Evolutionary conservation across 2,797 vertebrate species (phyloP), one percentile per base, ranked within the genome.

Genomic region (Hoplostethus mediterraneus): DNA sequence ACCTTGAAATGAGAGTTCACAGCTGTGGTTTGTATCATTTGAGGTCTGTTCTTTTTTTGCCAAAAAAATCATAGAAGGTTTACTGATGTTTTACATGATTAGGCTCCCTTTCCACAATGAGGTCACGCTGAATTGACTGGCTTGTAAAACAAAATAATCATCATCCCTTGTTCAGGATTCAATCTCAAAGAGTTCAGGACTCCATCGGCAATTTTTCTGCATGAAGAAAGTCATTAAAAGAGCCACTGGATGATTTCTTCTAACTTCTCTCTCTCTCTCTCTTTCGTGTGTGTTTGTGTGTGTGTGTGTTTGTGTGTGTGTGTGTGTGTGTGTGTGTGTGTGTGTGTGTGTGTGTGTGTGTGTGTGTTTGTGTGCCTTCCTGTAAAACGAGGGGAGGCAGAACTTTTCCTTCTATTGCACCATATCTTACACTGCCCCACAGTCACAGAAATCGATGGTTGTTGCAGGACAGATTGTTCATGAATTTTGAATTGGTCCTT

Each of bases 391-490:
- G 28, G 10, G 69, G 88, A 90, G 88, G 88, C 90, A 92, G 87
- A 92, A 91, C 88, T 89, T 93, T 92, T 82, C 88, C 87, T 81
- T 89, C 75, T 87, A 80, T 88, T 81, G 68, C 87, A 81, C 80
- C 79, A 61, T 83, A 83, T 90, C 89, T 21, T 91, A 86, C 84
- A 92, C 89, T 94, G 93, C 90, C 94, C 93, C 89, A 90, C 88
- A 93, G 90, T 92, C 88, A 92, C 90, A 92, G 86, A 90, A 93
- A 93, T 92, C 85, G 91, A 81, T 92, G 77, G 83, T 93, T 93
- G 92, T 92, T 88, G 82, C 87, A 79, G 91, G 92, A 95, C 94
- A 95, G 94, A 94, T 95, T 95, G 95, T 93, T 94, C 94, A 95
- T 95, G 76, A 94, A 95, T 95, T 94, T 95, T 95, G 89, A 90